Evolutionary conservation across 2,888 invertebrate species (phyloP), one percentile per base, ranked within the genome.

Genomic region (Erannis defoliaria): DNA sequence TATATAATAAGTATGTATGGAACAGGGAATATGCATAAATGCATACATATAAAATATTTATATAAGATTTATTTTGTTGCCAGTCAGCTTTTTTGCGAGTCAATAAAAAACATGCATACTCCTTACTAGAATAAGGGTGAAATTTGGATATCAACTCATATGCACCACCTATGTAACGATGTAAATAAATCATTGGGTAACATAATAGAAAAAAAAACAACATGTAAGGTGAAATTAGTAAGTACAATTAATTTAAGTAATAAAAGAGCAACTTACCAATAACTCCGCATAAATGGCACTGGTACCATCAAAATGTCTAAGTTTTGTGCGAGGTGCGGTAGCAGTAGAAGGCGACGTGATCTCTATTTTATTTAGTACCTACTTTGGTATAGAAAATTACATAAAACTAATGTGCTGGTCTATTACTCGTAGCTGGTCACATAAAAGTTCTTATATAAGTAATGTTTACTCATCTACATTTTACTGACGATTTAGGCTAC

Each of bases 261-360:
- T 29, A 35, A 48, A 16, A 53, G 46, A 50, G 40, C 29, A 51
- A 61, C 61, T 61, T 51, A 66, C 43, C 55, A 53, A 16, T 31
- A 51, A 35, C 8, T 38, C 45, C 53, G 31, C 18, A 26, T 37
- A 6, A 18, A 21, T 38, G n/a, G 50, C 31, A 51, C 9, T 40
- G 26, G 49, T 40, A n/a, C 46, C 58, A 46, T 10, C 33, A 60
- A 43, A 19, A 26, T 37, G 48, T 46, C 49, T 38, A 46, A 46
- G 45, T 40, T 49, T 18, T 45, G 60, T 45, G 55, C 46, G 42
- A 48, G 42, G 55, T 55, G 50, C 61, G 33, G 31, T 51, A 31
- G 51, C 51, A 16, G 26, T 40, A 29, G 45, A 46, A 55, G 60
- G 43, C 40, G 50, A 14, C 23, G 55, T 50, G 50, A 50, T 48